Base-by-base conservation (phyloP, 2,113 vertebrate species). In the Elephas maximus region DNA sequence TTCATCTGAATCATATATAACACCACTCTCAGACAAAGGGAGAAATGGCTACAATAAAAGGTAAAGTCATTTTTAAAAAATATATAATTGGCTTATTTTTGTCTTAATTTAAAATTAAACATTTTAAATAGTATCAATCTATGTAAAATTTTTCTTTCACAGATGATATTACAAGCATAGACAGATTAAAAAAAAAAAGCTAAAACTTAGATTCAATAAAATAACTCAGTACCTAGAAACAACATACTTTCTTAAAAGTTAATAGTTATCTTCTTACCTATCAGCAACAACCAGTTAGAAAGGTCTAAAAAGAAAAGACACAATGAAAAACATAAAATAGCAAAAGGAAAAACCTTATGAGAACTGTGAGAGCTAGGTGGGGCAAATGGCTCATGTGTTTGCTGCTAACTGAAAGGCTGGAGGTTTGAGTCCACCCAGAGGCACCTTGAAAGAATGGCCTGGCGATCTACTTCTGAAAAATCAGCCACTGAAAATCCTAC, bases 1-100 rank as follows among this genome's bases (percentile, higher is more conserved):
- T 98, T 99, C 99, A 89, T 99, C 99, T 3, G 99, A 99, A 97
- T 99, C 99, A 5, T 99, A 99, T 91, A 99, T 98, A 84, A 99
- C 99, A 1, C 99, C 99, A 28, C 99, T 99, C 97, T 99, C 99
- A 80, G 99, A 99, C 20, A 99, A 98, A 80, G 99, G 99, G 83
- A 99, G 99, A 98, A 99, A 99, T 8, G 99, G 99, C 99, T 99
- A 99, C 97, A 98, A 98, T 37, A 90, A 79, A 98, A 97, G 97
- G 91, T n/a, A 96, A 80, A 98, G 89, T n/a, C 44, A 71, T 95
- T 78, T 96, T 93, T 53, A 91, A 95, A 88, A 94, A 88, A 90
- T 20, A 88, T 15, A n/a, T 18, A 91, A 88, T 67, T 62, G 65
- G 53, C 14, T 63, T 63, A 51, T 80, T 88, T 95, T 94, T 93